Base-by-base conservation (phyloP, 2,797 vertebrate species). In the Labeo calbasu region DNA sequence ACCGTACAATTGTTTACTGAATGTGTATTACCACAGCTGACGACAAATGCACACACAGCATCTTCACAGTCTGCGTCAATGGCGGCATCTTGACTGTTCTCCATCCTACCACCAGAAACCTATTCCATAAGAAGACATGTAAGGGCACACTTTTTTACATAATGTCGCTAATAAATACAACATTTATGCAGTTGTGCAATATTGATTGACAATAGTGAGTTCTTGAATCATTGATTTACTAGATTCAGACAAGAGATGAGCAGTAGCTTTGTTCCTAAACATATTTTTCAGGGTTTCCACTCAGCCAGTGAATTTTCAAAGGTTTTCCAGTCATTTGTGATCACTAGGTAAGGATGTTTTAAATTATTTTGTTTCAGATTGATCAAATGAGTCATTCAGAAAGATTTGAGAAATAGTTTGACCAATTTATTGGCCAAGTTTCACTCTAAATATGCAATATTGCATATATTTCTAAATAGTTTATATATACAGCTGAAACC, bases 1-100 rank as follows among this genome's bases (percentile, higher is more conserved):
- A 91, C 88, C 86, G 86, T 91, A 90, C 78, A 79, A 84, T 88
- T 75, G 85, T 91, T 79, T 84, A 82, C 82, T 86, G 87, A 92
- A 91, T 92, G 77, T 87, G 89, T 90, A 83, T 87, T 80, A 85
- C 83, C 71, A 77, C 75, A 51, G 79, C 72, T 82, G 28, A 57
- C 12, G 63, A 77, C 84, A 36, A 77, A 79, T 85, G 63, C 77
- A 68, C 75, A 86, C 63, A 46, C 69, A 79, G 48, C 59, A 48
- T 51, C 61, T 48, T 66, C 7, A 15, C 43, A 51, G 5, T 25
- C 53, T 32, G 53, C 70, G 9, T 53, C 40, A 79, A 80, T 32
- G 12, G 23, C 2, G 32, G 32, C 40, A 32, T 65, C 28, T 32
- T 46, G 53, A 55, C 46, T 82, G 81, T 73, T 83, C 69, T 36